Base-by-base conservation (phyloP, 2,797 vertebrate genomes). In the Hipposideros larvatus region DNA sequence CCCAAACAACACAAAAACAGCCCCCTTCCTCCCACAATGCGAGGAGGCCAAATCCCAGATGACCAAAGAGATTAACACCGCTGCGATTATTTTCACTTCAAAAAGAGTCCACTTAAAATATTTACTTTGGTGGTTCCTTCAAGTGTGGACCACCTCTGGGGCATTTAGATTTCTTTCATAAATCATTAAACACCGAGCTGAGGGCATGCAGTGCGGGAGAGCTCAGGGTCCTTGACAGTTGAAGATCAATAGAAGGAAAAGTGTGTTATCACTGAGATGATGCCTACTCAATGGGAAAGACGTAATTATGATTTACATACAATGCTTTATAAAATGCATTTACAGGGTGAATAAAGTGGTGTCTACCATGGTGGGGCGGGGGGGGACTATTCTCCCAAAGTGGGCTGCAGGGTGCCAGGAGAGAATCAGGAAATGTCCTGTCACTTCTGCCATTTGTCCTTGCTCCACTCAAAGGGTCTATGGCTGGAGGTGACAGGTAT, bases 11-110 rank as follows among this genome's bases (percentile, higher is more conserved):
- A 1, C 53, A 28, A 7, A 28, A 26, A 70, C 2, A 46, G 19
- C 18, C 14, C 53, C 26, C 31, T 59, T 26, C 82, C 46, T 34
- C 22, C 34, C 24, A 41, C 21, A 93, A 63, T 84, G 83, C 43
- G 37, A 59, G 19, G 51, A 34, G 80, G 57, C 16, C 18, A 86
- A 89, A 31, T 82, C 94, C 70, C 84, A 61, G 15, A 19, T 51
- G 78, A 59, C 88, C 74, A 65, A 84, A 43, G 91, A 95, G 94
- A 91, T 91, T 26, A 97, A 37, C 89, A 74, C 86, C 19, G 86
- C 93, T 92, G 89, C 0, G 65, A 95, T 73, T 87, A 96, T 97
- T 97, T 97, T 98, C 97, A 94, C 94, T 97, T 97, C 97, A 96
- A 95, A 97, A 95, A 92, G 43, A 57, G 66, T 34, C 74, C 83